Percentiles rank a stretch among this genome's conserved stretches.
Conservation (phyloP, 2,888 invertebrate genomes). For the Eumacrocentrus americanus region DNA sequence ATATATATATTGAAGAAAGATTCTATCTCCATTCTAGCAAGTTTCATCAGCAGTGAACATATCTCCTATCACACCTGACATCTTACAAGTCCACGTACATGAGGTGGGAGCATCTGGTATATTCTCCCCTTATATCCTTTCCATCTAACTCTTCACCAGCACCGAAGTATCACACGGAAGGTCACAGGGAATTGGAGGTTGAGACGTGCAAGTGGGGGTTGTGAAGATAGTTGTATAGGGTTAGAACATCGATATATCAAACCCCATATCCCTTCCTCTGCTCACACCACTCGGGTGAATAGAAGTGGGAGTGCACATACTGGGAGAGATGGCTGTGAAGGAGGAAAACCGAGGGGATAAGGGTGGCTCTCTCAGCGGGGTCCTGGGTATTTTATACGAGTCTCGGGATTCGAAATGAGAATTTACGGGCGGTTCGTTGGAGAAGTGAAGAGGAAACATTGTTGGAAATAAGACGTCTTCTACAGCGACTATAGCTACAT, state of each 20-base stretch:
- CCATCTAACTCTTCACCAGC: not conserved
- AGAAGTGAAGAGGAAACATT: slow-evolving; percentile 53
- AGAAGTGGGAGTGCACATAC: no score
- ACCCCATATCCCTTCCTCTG: not conserved
- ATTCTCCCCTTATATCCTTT: not conserved
- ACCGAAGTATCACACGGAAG: not conserved
- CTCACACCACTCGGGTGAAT: no score
- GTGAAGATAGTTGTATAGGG: not conserved
- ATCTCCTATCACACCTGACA: not conserved
- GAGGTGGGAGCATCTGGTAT: no score
- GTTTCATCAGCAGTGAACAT: not conserved
- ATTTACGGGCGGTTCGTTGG: slow-evolving; percentile 57
- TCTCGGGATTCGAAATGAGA: slow-evolving; percentile 58
- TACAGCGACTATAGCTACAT: slow-evolving; percentile 8
- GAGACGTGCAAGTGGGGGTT: not conserved
- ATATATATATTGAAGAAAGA: not conserved
- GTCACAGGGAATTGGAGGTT: not conserved
- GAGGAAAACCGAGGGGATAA: slow-evolving; percentile 24
- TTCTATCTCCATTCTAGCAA: not conserved
- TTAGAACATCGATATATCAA: not conserved
- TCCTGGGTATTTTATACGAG: slow-evolving; percentile 56
- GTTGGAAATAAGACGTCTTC: slow-evolving; percentile 59
- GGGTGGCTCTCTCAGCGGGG: slow-evolving; percentile 23
- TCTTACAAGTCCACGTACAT: not conserved
- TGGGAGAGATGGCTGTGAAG: slow-evolving; percentile 25